Evolutionary conservation across 2,888 invertebrate species (phyloP), one percentile per base, ranked within the genome.

Genomic region (Drosophila anomalata): DNA sequence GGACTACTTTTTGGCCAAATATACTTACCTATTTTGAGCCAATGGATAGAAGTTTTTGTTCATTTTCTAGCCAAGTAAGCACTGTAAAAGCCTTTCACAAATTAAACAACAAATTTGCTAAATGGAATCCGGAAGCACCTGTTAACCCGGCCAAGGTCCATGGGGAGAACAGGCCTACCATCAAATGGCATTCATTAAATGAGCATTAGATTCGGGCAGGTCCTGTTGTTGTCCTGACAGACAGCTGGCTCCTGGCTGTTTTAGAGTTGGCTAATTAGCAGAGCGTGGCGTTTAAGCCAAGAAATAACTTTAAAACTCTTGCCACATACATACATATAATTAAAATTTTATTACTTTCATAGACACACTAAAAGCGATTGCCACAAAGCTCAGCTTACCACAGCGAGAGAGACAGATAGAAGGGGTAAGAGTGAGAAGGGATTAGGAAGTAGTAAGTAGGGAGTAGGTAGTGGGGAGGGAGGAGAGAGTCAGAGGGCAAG

Each of bases 381-480:
- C 82, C 66, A 54, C 76, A 81, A 87, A 87, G 81, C 88, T 87
- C 65, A 81, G 81, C 81, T 81, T 81, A 82, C 71, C 85, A 73
- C 73, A 66, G 67, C 63, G 33, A 67, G 54, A 54, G 44, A 57
- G 12, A 54, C 14, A 48, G 12, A 39, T 24, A 31, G 47, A 9
- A 54, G n/a, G 24, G 36, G 42, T 44, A 11, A 36, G 36, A 36
- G 36, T n/a, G 6, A n/a, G 36, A 14, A 3, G 41, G 41, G 22
- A 20, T 14, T 31, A 26, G 11, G 17, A 17, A 24, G 22, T 24
- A 24, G 22, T 22, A 3, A 22, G 22, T 22, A 3, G 2, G n/a
- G 47, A 11, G 48, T 29, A 0, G 29, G n/a, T 14, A 1, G 48
- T 29, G 3, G 29, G n/a, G n/a, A 1, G 31, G 4, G 31, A 20